Base-by-base conservation (phyloP, 2,113 vertebrate genomes). In the Siniperca chuatsi region DNA sequence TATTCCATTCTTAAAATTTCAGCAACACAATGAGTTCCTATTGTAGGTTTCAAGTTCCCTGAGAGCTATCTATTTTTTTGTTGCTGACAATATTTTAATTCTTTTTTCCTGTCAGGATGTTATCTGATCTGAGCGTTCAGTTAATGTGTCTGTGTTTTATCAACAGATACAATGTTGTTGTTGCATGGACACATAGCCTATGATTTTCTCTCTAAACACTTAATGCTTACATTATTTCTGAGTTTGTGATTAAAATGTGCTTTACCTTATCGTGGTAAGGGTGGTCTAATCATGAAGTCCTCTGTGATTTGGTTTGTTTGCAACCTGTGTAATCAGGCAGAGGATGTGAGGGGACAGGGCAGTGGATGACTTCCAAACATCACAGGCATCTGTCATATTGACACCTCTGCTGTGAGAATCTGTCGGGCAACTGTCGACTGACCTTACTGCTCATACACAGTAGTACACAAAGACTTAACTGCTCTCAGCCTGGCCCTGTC, bases 291-390 rank as follows among this genome's bases (percentile, higher is more conserved):
- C 8, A 52, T 66, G 42, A 18, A 46, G 52, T 48, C 57, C 35
- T 54, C 58, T 80, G 78, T 44, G 81, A 70, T 77, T 9, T 10
- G 48, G 46, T 58, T 46, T 70, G 81, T 87, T 85, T 82, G 61
- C 68, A 55, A 77, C 76, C 78, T 57, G 80, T 76, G 82, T 81
- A 75, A 83, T 84, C 82, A 37, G 65, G 55, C 66, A 25, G 71
- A 78, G 83, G 88, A 88, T 87, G 82, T 81, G 79, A 90, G 82
- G 55, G 83, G 78, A 79, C 62, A 44, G 55, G 50, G 44, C 44
- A 44, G 79, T 65, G 83, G 79, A 84, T 65, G 83, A 69, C 86
- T 92, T 90, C 70, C 90, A 94, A 93, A 93, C 89, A 87, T 94
- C 23, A 60, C 92, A 82, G 70, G 44, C 66, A 64, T 92, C 75